phyloP scores from a whole-genome alignment of 2,797 vertebrate genomes.

The Semotilus atromaculatus region DNA sequence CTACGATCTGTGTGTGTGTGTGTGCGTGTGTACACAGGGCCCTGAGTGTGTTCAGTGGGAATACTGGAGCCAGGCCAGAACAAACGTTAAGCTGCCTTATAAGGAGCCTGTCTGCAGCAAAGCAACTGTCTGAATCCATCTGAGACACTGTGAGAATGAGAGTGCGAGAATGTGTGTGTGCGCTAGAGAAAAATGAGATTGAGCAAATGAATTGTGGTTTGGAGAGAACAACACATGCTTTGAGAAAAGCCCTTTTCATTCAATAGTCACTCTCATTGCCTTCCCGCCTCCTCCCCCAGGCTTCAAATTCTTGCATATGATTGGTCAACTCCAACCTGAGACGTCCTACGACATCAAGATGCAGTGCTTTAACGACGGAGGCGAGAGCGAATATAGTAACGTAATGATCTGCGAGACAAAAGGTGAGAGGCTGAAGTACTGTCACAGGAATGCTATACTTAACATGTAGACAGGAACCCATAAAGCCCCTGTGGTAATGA shows the following conservation, averaged over 20 bases:
- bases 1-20: constrained; percentile 41
- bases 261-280: constrained; percentile 60
- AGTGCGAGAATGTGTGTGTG: constrained; percentile 8
- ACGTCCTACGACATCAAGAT: constrained; percentile 98
- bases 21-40: constrained; percentile 41
- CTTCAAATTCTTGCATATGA: constrained; percentile 91
- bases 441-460: constrained; percentile 43
- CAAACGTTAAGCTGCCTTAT: constrained; percentile 81
- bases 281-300: constrained; percentile 72
- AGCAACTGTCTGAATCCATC: constrained; percentile 72
- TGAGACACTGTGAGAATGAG: constrained; percentile 57
- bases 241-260: constrained; percentile 48
- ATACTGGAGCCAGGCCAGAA: constrained; percentile 76
- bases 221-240: constrained; percentile 57
- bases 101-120: constrained; percentile 77
- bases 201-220: constrained; percentile 45
- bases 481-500: constrained; percentile 50
- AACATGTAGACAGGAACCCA: constrained; percentile 45
- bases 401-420: constrained; percentile 98
- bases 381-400: constrained; percentile 94
- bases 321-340: constrained; percentile 90
- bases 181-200: constrained; percentile 38
- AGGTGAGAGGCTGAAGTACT: constrained; percentile 76
- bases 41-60: constrained; percentile 63
- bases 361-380: constrained; percentile 93